phyloP scores from a whole-genome alignment of 2,113 vertebrate species.

The Tympanuchus pallidicinctus region DNA sequence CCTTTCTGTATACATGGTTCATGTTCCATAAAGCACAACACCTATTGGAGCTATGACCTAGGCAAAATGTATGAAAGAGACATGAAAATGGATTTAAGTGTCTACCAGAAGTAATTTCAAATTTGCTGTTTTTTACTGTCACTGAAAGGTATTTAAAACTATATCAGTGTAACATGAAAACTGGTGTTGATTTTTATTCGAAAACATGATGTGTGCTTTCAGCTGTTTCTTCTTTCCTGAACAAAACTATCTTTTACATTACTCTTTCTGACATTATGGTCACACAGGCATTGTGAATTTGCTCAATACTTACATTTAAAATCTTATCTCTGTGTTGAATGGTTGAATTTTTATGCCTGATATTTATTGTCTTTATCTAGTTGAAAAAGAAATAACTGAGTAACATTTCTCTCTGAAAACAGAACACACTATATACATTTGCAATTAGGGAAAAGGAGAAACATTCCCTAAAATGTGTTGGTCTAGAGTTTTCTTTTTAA shows the following conservation, averaged over 20 bases:
- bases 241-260: not conserved
- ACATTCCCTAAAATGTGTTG: not conserved
- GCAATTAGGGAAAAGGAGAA: not conserved
- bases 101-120: not conserved
- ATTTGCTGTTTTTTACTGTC: not conserved
- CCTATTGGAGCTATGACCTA: rapidly evolving
- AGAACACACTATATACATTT: rapidly evolving
- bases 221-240: not conserved
- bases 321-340: not conserved
- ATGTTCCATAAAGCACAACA: rapidly evolving
- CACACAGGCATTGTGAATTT: not conserved
- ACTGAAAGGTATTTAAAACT: not conserved
- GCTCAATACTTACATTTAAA: not conserved
- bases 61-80: not conserved
- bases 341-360: not conserved
- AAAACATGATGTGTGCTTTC: not conserved
- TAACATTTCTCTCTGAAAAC: not conserved
- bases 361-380: not conserved
- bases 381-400: not conserved
- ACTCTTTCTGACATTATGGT: not conserved
- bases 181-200: not conserved
- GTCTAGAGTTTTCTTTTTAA: not conserved
- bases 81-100: not conserved
- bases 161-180: not conserved
- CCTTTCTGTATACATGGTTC: rapidly evolving